Evolutionary conservation across 2,113 vertebrate genomes (phyloP), one percentile per base, ranked within the genome.

Genomic region (Saccopteryx bilineata): DNA sequence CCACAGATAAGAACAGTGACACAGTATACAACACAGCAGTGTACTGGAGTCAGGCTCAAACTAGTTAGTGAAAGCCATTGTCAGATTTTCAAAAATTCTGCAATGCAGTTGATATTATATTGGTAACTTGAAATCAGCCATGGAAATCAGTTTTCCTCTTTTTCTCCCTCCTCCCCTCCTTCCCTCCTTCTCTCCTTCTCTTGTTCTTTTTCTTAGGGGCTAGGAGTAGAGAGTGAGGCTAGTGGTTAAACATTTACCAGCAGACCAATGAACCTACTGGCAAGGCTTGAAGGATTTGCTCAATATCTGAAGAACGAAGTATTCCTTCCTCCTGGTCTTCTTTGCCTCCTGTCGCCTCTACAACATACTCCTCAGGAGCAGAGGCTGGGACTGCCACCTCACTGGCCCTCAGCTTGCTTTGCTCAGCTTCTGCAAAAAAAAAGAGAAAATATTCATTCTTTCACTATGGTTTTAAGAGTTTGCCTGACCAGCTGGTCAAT

Each of bases 401-500:
- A 10, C 19, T 10, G 68, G 33, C 19, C 68, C n/a, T 10, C 33
- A 21, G 33, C 68, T 71, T 33, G 17, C 68, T 56, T 56, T n/a
- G 50, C 52, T 56, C 17, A 78, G 75, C 93, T 98, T 98, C 66
- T 96, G 12, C 87, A 98, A 96, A 97, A 99, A 97, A 98, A 99
- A 97, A 98, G 97, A 97, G 98, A 98, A 96, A 98, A 97, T 92
- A 96, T 83, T 50, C 98, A 98, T 91, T 97, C 98, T 58, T 98
- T 99, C n/a, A 96, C 98, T 75, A 98, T 99, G 99, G 99, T 17
- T 99, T 99, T 98, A 99, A 99, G 96, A 99, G 99, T 97, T 99
- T 99, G 87, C 99, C 99, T 54, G 99, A 99, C 98, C 99, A 99
- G 4, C 98, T 99, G 91, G 98, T 99, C 52, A 99, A 99, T 96